Percentiles rank a stretch among this genome's conserved stretches.
Evolutionary conservation across 2,113 vertebrate species (phyloP).

Genomic region (Oenanthe oenanthe): DNA sequence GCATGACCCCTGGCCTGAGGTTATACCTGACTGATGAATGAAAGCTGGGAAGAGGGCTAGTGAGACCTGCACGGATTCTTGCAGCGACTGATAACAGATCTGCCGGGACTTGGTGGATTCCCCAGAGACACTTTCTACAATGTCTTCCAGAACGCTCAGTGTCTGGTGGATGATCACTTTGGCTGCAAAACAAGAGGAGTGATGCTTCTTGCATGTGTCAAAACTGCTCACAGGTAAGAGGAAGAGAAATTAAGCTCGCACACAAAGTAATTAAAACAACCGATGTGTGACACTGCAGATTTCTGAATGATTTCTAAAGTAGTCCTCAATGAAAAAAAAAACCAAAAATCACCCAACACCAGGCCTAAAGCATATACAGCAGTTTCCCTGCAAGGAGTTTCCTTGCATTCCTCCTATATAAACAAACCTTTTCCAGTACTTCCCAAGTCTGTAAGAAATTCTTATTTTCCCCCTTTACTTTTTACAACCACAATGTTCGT

Average conservation of each 20-base stretch:
- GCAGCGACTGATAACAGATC: constrained; percentile 97
- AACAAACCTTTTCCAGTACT: background rate
- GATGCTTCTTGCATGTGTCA: background rate
- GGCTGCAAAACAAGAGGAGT: constrained; percentile 76
- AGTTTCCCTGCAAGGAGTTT: background rate
- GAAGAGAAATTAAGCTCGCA: background rate
- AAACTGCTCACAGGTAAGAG: background rate
- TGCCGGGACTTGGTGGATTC: constrained; percentile 97
- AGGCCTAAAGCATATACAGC: background rate
- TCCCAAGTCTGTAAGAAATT: background rate
- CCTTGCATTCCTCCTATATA: background rate
- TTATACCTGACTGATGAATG: constrained; percentile 95
- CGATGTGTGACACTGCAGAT: fast-evolving
- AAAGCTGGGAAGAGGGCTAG: constrained; percentile 94
- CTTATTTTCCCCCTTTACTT: background rate
- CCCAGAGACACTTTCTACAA: constrained; percentile 92
- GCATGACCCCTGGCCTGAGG: constrained; percentile 44
- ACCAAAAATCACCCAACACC: fast-evolving
- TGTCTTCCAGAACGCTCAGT: constrained; percentile 89
- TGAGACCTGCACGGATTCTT: constrained; percentile 97
- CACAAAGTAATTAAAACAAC: background rate
- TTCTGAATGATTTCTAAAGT: background rate
- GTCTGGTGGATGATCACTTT: constrained; percentile 93
- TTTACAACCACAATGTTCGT: background rate
- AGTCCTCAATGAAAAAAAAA: background rate